Conservation (phyloP, 2,888 invertebrate genomes). For the Ophion ventricosus region DNA sequence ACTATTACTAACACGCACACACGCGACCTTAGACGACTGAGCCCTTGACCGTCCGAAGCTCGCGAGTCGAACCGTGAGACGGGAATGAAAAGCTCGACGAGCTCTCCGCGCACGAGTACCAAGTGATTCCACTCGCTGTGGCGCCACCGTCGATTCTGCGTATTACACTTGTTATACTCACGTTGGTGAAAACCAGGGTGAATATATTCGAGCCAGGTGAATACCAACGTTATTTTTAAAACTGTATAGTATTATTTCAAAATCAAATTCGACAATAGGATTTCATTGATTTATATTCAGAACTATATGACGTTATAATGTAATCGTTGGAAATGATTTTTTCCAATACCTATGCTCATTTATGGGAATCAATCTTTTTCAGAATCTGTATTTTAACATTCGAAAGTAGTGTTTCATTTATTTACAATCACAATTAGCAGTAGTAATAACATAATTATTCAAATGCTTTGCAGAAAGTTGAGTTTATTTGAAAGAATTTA, state of each 20-base stretch:
- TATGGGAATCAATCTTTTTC: neutral
- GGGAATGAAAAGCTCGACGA: slow-evolving; percentile 77
- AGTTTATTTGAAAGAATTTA: neutral
- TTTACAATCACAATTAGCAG: neutral
- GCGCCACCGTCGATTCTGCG: slow-evolving; percentile 78
- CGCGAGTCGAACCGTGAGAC: slow-evolving; percentile 80
- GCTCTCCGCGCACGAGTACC: slow-evolving; percentile 76
- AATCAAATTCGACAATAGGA: neutral
- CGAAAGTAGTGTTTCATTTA: neutral
- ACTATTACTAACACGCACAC: slow-evolving; percentile 64
- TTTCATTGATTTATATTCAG: neutral
- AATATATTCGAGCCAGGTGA: neutral
- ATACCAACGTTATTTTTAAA: neutral
- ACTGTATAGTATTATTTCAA: neutral
- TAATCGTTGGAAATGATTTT: neutral
- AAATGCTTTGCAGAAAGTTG: neutral
- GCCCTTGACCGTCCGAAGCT: slow-evolving; percentile 75
- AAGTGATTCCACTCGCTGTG: slow-evolving; percentile 75
- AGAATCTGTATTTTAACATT: neutral
- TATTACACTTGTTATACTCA: slow-evolving; percentile 72
- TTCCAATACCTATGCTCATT: neutral
- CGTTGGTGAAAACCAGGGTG: neutral
- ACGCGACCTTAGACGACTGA: slow-evolving; percentile 60
- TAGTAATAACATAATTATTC: neutral
- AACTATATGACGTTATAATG: neutral